Conservation (phyloP, 2,888 invertebrate species). For the Heliconius hortense region DNA sequence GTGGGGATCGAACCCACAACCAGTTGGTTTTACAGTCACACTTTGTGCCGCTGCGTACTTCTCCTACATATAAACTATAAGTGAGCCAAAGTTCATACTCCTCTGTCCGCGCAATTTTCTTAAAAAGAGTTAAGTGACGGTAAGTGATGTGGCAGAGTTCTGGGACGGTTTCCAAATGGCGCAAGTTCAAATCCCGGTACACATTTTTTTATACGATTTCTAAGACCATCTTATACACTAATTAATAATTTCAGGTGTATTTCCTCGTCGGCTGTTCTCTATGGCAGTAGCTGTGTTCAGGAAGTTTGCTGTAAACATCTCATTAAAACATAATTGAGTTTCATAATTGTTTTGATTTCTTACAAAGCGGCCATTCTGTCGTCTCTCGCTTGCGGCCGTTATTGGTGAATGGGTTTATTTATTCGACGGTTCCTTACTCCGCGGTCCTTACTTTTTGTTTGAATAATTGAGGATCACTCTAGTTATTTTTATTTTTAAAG, state of each 20-base stretch:
- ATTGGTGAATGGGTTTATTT: neutral
- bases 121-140: too few species aligned
- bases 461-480: neutral
- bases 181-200: neutral
- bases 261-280: neutral
- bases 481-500: too few species aligned
- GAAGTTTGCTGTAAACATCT: slow-evolving; percentile 4
- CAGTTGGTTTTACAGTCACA: too few species aligned
- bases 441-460: neutral
- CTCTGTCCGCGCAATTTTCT: too few species aligned
- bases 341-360: slow-evolving; percentile 16
- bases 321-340: slow-evolving; percentile 10
- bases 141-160: too few species aligned
- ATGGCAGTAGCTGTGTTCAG: neutral
- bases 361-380: neutral
- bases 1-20: too few species aligned
- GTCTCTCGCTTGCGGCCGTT: neutral
- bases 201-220: neutral
- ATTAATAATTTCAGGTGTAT: neutral
- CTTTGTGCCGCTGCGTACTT: too few species aligned
- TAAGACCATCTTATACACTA: neutral
- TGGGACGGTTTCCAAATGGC: too few species aligned
- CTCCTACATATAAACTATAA: too few species aligned
- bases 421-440: neutral
- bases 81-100: too few species aligned